Base-by-base conservation (phyloP, 2,888 invertebrate species). In the Himalopsyche anomala region DNA sequence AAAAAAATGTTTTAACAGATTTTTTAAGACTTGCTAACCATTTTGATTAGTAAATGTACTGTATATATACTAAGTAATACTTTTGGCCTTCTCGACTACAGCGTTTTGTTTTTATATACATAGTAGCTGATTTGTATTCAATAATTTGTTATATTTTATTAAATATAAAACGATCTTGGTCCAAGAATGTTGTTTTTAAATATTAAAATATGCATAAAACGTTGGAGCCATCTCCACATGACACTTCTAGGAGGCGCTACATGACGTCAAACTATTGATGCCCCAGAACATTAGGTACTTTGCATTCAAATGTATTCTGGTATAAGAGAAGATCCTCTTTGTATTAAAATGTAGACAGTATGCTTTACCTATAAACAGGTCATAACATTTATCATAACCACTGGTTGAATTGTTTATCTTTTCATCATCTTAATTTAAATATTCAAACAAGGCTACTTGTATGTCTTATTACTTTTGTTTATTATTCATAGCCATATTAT, bases 151-250 rank as follows among this genome's bases (percentile, higher is more conserved):
- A 74, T 74, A 74, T 74, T 74, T 28, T 74, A 74, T 74, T 74
- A 36, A 74, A 74, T 74, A 74, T 3, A 15, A 74, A 74, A 74
- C 74, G 15, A 74, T 74, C 28, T 12, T 36, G 12, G 36, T 15
- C 38, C 74, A 74, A 74, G 74, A 74, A 74, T 74, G 74, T 74
- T 74, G 38, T 38, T 74, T 38, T 74, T 74, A 38, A 74, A 74
- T 74, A 74, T 74, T 74, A 69, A 81, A 84, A 55, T 74, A 85
- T 85, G 45, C 74, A 85, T 84, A 84, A 80, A 85, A 81, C 85
- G 38, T 80, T 80, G 56, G 85, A 85, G 85, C 83, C 85, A 36
- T 85, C 85, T 55, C 80, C 42, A 81, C 84, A 80, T 55, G 84
- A 45, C 56, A 69, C 81, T 62, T 84, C 81, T 62, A 42, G 69